Percentiles rank a stretch among this genome's conserved stretches.
These are phyloP conservation scores for Lacerta agilis DNA, from an alignment of 2,797 vertebrate species.

Conservation along the genomic window DNA sequence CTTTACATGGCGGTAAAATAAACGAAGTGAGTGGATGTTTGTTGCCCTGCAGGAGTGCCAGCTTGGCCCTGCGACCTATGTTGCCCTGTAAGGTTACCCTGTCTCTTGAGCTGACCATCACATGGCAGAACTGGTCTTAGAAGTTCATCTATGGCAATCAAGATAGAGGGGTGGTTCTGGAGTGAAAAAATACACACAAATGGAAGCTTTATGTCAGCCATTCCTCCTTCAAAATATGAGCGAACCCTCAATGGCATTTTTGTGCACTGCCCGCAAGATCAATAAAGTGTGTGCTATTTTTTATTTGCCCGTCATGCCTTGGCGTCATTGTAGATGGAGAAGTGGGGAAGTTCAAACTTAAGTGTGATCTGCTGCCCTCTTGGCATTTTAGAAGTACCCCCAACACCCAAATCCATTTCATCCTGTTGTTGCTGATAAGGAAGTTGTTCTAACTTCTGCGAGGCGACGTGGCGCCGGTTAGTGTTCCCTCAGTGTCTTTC, in stretches of 20 bases:
- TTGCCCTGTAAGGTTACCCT: too few relatives aligned
- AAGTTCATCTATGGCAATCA: not conserved
- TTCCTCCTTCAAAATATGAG: conserved; percentile 52
- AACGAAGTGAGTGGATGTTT: too few relatives aligned
- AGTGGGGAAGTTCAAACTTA: conserved; percentile 52
- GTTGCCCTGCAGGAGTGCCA: too few relatives aligned
- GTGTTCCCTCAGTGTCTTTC: conserved; percentile 60
- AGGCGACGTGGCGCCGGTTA: conserved; percentile 54
- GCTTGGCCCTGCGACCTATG: too few relatives aligned
- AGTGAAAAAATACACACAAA: not conserved
- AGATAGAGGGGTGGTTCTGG: too few relatives aligned
- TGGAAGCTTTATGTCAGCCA: conserved; percentile 35
- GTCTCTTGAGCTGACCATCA: not conserved
- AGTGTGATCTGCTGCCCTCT: conserved; percentile 50
- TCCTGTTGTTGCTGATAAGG: conserved; percentile 53
- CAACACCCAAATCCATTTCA: conserved; percentile 9
- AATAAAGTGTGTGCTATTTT: conserved; percentile 35
- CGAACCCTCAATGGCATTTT: conserved; percentile 43
- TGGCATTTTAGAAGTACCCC: conserved; percentile 35
- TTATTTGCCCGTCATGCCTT: conserved; percentile 8
- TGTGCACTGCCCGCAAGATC: conserved; percentile 25
- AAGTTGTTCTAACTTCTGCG: conserved; percentile 55
- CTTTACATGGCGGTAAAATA: too few relatives aligned
- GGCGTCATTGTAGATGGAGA: conserved; percentile 34
- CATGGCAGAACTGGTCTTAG: not conserved